Evolutionary conservation across 2,113 vertebrate species (phyloP).

Genomic region (Plestiodon gilberti): DNA sequence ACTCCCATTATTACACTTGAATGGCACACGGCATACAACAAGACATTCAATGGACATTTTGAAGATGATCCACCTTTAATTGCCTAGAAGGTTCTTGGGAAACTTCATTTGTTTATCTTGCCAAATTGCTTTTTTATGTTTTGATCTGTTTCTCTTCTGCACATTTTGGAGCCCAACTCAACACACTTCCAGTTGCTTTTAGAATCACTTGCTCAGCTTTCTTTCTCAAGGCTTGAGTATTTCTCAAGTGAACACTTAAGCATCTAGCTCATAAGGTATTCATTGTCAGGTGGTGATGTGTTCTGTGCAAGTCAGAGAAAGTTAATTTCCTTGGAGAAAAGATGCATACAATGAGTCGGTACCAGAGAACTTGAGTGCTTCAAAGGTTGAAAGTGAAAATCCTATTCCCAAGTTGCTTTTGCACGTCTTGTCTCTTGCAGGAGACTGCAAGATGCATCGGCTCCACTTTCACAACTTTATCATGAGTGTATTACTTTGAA

Average conservation of each 20-base stretch:
- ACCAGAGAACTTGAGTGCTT: slow-evolving; percentile 30
- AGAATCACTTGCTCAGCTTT: not conserved
- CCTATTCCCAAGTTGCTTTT: slow-evolving; percentile 27
- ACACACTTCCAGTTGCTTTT: slow-evolving; percentile 10
- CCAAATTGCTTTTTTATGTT: not conserved
- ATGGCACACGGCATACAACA: not conserved
- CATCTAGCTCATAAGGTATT: slow-evolving; percentile 29
- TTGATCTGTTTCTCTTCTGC: not conserved
- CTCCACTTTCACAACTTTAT: slow-evolving; percentile 21
- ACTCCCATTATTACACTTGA: not conserved
- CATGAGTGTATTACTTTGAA: not conserved
- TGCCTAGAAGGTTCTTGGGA: not conserved
- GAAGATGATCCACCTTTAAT: not conserved
- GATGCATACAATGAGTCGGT: slow-evolving; percentile 46
- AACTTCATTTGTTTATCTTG: not conserved
- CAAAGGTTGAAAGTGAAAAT: slow-evolving; percentile 45
- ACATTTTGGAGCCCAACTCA: not conserved
- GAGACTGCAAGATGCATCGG: slow-evolving; percentile 4
- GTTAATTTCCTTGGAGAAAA: slow-evolving; percentile 48
- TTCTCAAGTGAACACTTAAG: slow-evolving; percentile 43
- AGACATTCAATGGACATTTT: not conserved
- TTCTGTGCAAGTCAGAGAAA: slow-evolving; percentile 30
- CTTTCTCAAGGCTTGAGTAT: not conserved
- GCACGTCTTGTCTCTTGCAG: slow-evolving; percentile 19
- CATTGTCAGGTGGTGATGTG: slow-evolving; percentile 26